Evolutionary conservation across 2,797 vertebrate genomes (phyloP).

Genomic region (Mareca strepera): DNA sequence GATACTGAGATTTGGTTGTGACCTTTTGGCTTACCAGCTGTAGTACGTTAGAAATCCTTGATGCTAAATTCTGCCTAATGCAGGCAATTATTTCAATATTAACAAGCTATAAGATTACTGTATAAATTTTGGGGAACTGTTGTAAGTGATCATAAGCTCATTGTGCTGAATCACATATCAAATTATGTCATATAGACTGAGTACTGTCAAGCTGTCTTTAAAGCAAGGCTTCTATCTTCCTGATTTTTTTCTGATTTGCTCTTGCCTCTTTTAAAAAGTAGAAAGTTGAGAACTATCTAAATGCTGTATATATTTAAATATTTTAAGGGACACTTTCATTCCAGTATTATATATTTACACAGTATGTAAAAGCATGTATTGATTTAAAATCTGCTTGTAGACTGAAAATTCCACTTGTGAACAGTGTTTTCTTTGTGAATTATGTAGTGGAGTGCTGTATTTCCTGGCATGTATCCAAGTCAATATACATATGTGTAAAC

Average conservation of each 20-base stretch:
- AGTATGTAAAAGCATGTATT: not conserved
- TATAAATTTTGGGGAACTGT: not conserved
- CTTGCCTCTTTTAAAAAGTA: not conserved
- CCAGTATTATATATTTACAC: not conserved
- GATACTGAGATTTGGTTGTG: not conserved
- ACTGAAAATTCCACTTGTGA: slow-evolving; percentile 17
- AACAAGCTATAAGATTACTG: not conserved
- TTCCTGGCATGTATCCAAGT: not conserved
- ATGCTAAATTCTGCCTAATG: not conserved
- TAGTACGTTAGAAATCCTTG: not conserved
- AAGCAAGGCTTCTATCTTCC: not conserved
- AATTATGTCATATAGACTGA: not conserved
- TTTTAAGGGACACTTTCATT: not conserved
- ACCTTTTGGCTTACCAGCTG: not conserved
- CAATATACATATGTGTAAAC: not conserved
- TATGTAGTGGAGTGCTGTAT: not conserved
- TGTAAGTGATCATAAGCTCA: not conserved
- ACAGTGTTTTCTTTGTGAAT: slow-evolving; percentile 43
- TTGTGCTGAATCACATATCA: not conserved
- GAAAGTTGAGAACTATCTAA: not conserved
- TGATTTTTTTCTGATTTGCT: not conserved
- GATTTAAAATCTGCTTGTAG: not conserved
- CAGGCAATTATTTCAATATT: not conserved
- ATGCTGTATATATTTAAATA: not conserved
- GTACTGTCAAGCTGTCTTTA: not conserved